Evolutionary conservation across 2,888 invertebrate genomes (phyloP).

Genomic region (Eupsilia transversa): DNA sequence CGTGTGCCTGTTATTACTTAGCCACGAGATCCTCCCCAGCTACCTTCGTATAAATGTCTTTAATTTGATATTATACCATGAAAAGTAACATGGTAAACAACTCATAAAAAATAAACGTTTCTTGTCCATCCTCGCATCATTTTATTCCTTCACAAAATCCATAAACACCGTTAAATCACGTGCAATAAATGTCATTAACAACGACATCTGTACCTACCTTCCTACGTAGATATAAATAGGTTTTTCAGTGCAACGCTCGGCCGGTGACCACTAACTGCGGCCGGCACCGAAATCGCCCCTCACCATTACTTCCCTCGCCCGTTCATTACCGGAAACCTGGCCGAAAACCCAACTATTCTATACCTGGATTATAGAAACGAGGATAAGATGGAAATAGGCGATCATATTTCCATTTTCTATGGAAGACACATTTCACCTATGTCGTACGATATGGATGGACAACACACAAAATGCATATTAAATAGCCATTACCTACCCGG

Average conservation of each 20-base stretch:
- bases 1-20: no score
- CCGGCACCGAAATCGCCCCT: slow-evolving; percentile 70
- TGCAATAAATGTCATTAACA: slow-evolving; percentile 56
- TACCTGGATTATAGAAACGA: slow-evolving; percentile 47
- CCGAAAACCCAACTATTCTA: slow-evolving; percentile 65
- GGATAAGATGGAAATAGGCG: neutral
- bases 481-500: no score
- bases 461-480: neutral
- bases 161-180: slow-evolving; percentile 43
- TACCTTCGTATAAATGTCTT: no score
- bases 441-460: neutral
- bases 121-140: neutral
- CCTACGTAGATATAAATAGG: slow-evolving; percentile 42
- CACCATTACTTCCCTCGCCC: slow-evolving; percentile 71
- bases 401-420: no score
- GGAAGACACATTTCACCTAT: no score
- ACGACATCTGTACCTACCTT: slow-evolving; percentile 12
- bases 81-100: neutral
- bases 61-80: neutral
- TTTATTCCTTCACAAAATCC: slow-evolving; percentile 10
- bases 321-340: slow-evolving; percentile 78
- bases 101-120: slow-evolving; percentile 5
- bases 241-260: slow-evolving; percentile 60
- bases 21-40: no score
- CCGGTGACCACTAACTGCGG: slow-evolving; percentile 71